Conservation (phyloP, 2,113 vertebrate genomes). For the Spermophilus dauricus region DNA sequence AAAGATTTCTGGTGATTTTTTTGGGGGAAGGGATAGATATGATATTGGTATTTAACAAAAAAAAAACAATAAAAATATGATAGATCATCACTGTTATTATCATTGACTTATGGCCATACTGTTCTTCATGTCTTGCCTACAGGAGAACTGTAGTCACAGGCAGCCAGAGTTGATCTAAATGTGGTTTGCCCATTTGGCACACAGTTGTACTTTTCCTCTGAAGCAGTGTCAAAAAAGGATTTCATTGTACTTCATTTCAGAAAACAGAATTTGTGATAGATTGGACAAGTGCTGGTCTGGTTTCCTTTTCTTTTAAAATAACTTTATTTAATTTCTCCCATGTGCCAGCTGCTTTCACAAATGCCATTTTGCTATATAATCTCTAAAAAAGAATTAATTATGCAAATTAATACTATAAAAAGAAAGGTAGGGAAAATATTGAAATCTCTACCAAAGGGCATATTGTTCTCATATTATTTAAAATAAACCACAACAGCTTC, state of each 20-base stretch:
- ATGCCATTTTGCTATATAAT: constrained; percentile 27
- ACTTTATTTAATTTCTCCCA: constrained; percentile 36
- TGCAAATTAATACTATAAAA: constrained; percentile 62
- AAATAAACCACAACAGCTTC: constrained; percentile 26
- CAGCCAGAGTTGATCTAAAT: not conserved
- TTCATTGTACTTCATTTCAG: constrained; percentile 34
- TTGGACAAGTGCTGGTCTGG: not conserved
- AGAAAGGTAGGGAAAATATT: constrained; percentile 31
- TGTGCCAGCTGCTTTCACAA: constrained; percentile 43
- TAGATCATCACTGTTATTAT: not conserved
- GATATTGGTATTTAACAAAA: constrained; percentile 10
- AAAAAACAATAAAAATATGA: not conserved
- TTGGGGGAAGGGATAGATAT: not conserved
- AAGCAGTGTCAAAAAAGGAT: constrained; percentile 3
- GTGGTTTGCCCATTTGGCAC: not conserved
- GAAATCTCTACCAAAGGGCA: not conserved
- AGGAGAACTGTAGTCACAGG: not conserved
- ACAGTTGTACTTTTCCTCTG: not conserved
- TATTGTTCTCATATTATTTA: constrained; percentile 39
- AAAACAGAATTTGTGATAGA: constrained; percentile 48
- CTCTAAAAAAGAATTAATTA: constrained; percentile 23
- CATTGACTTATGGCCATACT: not conserved
- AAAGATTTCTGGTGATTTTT: not conserved
- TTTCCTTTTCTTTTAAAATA: constrained; percentile 41
- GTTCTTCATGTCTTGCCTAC: not conserved